Percentiles rank a stretch among this genome's conserved stretches.
phyloP scores from a whole-genome alignment of 2,797 vertebrate species.

The Peromyscus nudipes region DNA sequence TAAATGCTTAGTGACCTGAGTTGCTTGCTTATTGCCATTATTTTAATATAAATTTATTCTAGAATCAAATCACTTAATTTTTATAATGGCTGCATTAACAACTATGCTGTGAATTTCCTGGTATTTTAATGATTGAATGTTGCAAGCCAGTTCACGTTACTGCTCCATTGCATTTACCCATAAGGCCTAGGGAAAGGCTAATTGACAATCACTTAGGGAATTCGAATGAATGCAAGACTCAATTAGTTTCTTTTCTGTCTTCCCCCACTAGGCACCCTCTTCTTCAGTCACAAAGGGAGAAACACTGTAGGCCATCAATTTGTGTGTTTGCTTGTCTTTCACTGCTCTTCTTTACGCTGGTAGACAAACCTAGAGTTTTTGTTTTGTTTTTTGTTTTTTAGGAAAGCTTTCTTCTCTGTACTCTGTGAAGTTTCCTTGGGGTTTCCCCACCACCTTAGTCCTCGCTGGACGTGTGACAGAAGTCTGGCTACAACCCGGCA shows the following conservation, averaged over 20 bases:
- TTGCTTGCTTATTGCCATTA: not conserved
- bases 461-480: not conserved
- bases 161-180: not conserved
- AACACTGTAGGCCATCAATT: not conserved
- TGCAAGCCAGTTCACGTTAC: too few relatives aligned
- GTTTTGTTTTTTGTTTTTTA: not conserved
- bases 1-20: not conserved
- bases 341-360: not conserved
- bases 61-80: not conserved
- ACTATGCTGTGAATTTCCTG: not conserved
- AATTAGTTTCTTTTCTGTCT: not conserved
- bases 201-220: not conserved
- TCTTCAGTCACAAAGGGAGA: not conserved
- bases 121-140: not conserved
- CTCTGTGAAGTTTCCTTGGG: not conserved
- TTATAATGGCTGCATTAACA: not conserved
- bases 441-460: not conserved
- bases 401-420: not conserved
- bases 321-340: not conserved
- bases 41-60: constrained; percentile 47
- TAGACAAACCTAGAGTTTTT: not conserved
- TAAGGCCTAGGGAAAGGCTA: not conserved
- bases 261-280: not conserved
- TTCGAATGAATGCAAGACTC: not conserved
- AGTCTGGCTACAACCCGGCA: not conserved